Evolutionary conservation across 2,113 vertebrate genomes (phyloP).

Genomic region (Regulus satrapa): DNA sequence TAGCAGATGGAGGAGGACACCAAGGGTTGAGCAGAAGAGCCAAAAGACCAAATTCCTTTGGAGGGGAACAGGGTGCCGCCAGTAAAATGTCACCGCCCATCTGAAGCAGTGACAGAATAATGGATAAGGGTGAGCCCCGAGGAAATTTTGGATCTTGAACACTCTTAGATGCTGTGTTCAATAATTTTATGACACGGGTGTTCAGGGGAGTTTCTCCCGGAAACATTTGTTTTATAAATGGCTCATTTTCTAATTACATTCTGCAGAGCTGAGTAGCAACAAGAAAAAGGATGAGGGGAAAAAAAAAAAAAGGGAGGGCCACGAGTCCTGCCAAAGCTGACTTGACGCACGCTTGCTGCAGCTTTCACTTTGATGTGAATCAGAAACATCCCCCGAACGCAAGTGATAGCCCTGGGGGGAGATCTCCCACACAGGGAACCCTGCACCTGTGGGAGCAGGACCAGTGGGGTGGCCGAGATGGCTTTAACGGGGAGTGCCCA

Average conservation of each 20-base stretch:
- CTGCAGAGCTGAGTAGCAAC: neutral
- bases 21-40: neutral
- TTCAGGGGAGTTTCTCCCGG: conserved; percentile 48
- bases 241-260: conserved; percentile 59
- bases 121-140: conserved; percentile 25
- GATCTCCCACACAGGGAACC: neutral
- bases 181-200: conserved; percentile 35
- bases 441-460: neutral
- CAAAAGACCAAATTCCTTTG: neutral
- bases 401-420: neutral
- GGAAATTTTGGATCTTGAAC: neutral
- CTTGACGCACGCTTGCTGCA: neutral
- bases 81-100: conserved; percentile 33
- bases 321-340: neutral
- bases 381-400: neutral
- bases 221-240: conserved; percentile 60
- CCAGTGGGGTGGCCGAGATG: neutral
- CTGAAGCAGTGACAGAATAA: conserved; percentile 16
- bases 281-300: neutral
- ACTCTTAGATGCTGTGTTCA: neutral
- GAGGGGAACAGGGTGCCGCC: neutral
- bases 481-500: neutral
- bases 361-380: neutral
- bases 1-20: neutral
- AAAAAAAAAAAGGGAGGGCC: neutral